phyloP scores from a whole-genome alignment of 1,140 invertebrate species.

The Ips typographus region DNA sequence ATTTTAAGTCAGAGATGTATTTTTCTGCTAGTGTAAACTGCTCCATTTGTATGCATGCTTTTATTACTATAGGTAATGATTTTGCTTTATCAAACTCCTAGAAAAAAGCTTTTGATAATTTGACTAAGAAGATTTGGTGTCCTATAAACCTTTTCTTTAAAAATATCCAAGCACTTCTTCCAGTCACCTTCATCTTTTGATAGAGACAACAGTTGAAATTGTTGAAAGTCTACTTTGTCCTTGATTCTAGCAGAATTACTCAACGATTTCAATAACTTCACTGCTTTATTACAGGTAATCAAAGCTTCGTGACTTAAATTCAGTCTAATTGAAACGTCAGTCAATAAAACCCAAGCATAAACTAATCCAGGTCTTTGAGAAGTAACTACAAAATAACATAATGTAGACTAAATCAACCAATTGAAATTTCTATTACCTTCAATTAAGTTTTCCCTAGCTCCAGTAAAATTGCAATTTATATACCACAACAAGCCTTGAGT shows the following conservation, averaged over 20 bases:
- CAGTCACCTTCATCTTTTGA: constrained; percentile 55
- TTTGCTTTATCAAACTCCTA: constrained; percentile 6
- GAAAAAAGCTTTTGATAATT: neutral
- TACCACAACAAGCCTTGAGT: constrained; percentile 61
- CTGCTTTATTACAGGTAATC: constrained; percentile 48
- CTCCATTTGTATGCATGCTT: constrained; percentile 43
- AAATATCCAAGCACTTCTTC: constrained; percentile 46
- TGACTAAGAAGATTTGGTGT: too few relatives aligned
- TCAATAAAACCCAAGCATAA: constrained; percentile 54
- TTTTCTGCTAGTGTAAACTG: constrained; percentile 36
- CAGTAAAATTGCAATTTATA: constrained; percentile 55
- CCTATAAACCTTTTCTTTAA: constrained; percentile 29
- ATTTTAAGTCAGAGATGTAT: constrained; percentile 26
- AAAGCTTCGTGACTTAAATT: constrained; percentile 60
- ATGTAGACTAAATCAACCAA: too few relatives aligned
- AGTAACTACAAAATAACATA: constrained; percentile 24
- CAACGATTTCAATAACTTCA: constrained; percentile 45
- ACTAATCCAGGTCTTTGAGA: constrained; percentile 47
- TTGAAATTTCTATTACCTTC: constrained; percentile 9
- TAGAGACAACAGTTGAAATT: constrained; percentile 22
- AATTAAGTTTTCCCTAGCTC: constrained; percentile 58
- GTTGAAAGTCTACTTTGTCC: constrained; percentile 12
- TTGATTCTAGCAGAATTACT: neutral
- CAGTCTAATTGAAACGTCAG: constrained; percentile 58
- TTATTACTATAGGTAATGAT: constrained; percentile 32